These are phyloP conservation scores for Macrochelys suwanniensis DNA, from an alignment of 2,797 vertebrate genomes.

Conservation along the genomic window DNA sequence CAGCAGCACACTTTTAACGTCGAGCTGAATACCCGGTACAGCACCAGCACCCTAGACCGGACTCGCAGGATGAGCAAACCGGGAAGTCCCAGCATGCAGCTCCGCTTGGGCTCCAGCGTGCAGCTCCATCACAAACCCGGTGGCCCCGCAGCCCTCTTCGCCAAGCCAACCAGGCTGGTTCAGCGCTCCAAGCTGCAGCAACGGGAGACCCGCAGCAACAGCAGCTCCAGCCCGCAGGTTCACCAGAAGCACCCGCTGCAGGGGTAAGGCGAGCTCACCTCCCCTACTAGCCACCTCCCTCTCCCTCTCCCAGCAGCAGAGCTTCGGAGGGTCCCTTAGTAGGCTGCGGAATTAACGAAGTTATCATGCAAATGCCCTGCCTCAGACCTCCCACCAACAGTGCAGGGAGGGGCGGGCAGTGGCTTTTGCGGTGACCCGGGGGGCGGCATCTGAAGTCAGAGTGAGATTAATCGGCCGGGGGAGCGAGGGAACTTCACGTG, in stretches of 20 bases:
- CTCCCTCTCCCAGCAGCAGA: neutral
- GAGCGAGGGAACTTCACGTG: neutral
- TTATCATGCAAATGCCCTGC: no score
- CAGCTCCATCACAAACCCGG: slow-evolving; percentile 79
- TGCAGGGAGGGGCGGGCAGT: neutral
- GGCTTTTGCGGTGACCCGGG: neutral
- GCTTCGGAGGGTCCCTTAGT: neutral
- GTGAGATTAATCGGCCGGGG: neutral
- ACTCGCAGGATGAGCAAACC: slow-evolving; percentile 88
- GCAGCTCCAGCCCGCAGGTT: slow-evolving; percentile 76
- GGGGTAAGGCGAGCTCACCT: slow-evolving; percentile 71
- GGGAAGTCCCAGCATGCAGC: slow-evolving; percentile 54
- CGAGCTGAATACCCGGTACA: slow-evolving; percentile 82
- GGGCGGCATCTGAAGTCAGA: no score
- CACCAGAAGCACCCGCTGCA: slow-evolving; percentile 81
- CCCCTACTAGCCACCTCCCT: no score
- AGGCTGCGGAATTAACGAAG: neutral
- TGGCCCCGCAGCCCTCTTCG: slow-evolving; percentile 54
- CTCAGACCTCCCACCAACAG: neutral
- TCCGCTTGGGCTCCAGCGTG: slow-evolving; percentile 67
- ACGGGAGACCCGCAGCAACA: slow-evolving; percentile 64
- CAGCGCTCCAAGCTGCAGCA: slow-evolving; percentile 49
- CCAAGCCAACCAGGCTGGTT: slow-evolving; percentile 67
- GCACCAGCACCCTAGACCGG: slow-evolving; percentile 82
- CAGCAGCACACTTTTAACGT: slow-evolving; percentile 84